Conservation (phyloP, 2,113 vertebrate genomes). For the Arothron firmamentum region DNA sequence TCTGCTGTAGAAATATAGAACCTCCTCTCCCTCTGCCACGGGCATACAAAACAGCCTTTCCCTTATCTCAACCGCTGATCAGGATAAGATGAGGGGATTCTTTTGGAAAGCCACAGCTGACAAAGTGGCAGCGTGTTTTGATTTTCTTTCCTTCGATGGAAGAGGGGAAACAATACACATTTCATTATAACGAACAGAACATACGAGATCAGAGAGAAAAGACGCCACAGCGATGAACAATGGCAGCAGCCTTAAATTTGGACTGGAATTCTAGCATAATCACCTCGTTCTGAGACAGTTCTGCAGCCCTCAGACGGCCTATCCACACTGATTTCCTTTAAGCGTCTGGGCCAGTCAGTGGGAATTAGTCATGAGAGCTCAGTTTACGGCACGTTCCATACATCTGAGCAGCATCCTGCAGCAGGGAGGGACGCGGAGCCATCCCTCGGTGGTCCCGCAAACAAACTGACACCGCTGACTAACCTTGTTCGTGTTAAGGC, state of each 20-base stretch:
- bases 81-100: slow-evolving; percentile 24
- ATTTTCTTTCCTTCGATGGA: slow-evolving; percentile 13
- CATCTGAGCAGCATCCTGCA: slow-evolving; percentile 30
- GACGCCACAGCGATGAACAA: too few species aligned
- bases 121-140: slow-evolving; percentile 8
- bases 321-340: slow-evolving; percentile 1
- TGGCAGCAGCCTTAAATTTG: background rate
- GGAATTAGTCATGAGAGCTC: slow-evolving; percentile 47
- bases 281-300: slow-evolving; percentile 15
- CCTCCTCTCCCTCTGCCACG: slow-evolving; percentile 1
- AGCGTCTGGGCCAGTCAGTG: slow-evolving; percentile 27
- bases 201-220: slow-evolving; percentile 5
- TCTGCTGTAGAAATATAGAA: slow-evolving; percentile 2
- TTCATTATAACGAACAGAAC: slow-evolving; percentile 24
- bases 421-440: background rate
- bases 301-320: slow-evolving; percentile 21
- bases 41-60: background rate
- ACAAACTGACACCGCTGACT: slow-evolving; percentile 37
- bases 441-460: slow-evolving; percentile 21
- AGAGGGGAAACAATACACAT: slow-evolving; percentile 23
- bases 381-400: slow-evolving; percentile 35
- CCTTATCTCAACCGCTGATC: slow-evolving; percentile 14
- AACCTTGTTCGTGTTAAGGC: slow-evolving; percentile 24
- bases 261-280: slow-evolving; percentile 3
- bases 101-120: slow-evolving; percentile 3